These are phyloP conservation scores for Leptinotarsa defecta DNA, from an alignment of 1,140 invertebrate genomes.

Conservation along the genomic window DNA sequence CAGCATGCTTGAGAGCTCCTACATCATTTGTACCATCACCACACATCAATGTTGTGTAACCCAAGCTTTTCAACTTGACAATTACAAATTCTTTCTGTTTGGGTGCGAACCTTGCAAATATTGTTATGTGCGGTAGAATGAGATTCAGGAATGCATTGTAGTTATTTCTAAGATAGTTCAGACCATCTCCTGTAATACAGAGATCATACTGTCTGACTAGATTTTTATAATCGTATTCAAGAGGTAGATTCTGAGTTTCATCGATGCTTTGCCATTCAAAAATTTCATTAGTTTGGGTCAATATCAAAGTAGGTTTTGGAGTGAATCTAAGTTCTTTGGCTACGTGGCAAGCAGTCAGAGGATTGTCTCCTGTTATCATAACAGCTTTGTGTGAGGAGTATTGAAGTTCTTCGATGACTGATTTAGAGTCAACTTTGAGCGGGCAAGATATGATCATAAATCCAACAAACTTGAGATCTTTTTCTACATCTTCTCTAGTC, in stretches of 20 bases:
- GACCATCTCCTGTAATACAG: slow-evolving; percentile 92
- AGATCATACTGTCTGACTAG: slow-evolving; percentile 72
- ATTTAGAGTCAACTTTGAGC: slow-evolving; percentile 92
- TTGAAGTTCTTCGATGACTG: slow-evolving; percentile 90
- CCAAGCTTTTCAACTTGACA: slow-evolving; percentile 83
- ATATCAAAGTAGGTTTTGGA: slow-evolving; percentile 76
- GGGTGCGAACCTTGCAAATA: slow-evolving; percentile 93
- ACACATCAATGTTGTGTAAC: slow-evolving; percentile 95
- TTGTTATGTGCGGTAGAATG: slow-evolving; percentile 83
- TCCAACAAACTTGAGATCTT: slow-evolving; percentile 88
- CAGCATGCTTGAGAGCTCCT: slow-evolving; percentile 98
- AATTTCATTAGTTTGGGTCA: slow-evolving; percentile 60
- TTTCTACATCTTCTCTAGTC: slow-evolving; percentile 84
- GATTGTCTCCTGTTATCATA: slow-evolving; percentile 99
- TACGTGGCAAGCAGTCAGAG: slow-evolving; percentile 98
- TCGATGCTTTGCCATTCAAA: slow-evolving; percentile 78
- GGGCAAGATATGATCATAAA: slow-evolving; percentile 99
- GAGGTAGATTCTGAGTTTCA: slow-evolving; percentile 65
- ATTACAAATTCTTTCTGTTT: slow-evolving; percentile 98
- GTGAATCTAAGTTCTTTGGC: slow-evolving; percentile 92
- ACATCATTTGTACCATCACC: slow-evolving; percentile 99
- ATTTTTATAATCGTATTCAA: slow-evolving; percentile 56
- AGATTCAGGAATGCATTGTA: slow-evolving; percentile 69
- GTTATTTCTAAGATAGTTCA: slow-evolving; percentile 72
- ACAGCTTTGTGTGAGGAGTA: slow-evolving; percentile 91